A percentile compares a stretch with the other conserved stretches of the same genome.
These are phyloP conservation scores for Cercopithecus hamlyni DNA, from an alignment of 2,797 vertebrate species.

Conservation along the genomic window DNA sequence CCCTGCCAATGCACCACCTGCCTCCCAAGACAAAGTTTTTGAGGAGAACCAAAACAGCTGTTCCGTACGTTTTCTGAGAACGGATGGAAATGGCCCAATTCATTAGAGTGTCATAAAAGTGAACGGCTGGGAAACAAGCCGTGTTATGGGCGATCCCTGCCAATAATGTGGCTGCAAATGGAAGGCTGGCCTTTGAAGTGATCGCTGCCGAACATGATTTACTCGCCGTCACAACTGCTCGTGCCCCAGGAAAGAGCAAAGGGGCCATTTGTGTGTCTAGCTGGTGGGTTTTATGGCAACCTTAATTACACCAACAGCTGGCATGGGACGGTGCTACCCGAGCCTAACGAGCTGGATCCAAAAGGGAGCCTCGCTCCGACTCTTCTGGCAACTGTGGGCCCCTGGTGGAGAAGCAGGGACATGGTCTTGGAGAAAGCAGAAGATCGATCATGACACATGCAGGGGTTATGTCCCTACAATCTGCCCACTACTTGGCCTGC, in stretches of 20 bases:
- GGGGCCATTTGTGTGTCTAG: background rate
- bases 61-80: background rate
- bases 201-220: fast-evolving
- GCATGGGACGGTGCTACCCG: fast-evolving
- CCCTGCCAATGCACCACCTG: background rate
- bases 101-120: background rate
- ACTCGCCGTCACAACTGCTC: background rate
- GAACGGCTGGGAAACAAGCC: background rate
- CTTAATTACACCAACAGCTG: constrained; percentile 18
- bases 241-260: background rate
- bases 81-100: background rate
- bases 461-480: background rate
- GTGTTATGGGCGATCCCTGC: background rate
- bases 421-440: background rate
- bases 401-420: background rate
- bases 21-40: background rate
- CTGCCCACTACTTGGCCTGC: background rate
- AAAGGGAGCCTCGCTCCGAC: background rate
- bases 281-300: background rate
- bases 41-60: background rate
- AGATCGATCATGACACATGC: background rate
- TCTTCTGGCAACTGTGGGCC: background rate
- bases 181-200: background rate
- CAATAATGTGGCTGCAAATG: background rate
- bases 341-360: background rate